A percentile compares a stretch with the other conserved stretches of the same genome.
Conservation (phyloP, 2,888 invertebrate genomes). For the Apomyelois bistriatella region DNA sequence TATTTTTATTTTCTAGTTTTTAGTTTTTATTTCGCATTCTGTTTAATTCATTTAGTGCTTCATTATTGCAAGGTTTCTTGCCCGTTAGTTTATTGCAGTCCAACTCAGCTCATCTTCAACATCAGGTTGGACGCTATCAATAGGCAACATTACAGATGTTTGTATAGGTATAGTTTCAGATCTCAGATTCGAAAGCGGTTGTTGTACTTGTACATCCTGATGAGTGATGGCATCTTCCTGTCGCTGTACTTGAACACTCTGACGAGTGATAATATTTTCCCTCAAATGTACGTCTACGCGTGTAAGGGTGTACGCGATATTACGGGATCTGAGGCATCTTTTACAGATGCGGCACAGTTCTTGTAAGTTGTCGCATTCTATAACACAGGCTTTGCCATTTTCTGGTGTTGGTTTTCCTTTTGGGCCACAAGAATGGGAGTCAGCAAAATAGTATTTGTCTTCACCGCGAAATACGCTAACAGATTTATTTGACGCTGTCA, state of each 20-base stretch:
- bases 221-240: slow-evolving; percentile 15
- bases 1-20: too few species aligned
- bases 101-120: slow-evolving; percentile 16
- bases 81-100: too few species aligned
- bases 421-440: slow-evolving; percentile 21
- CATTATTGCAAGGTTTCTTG: too few species aligned
- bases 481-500: slow-evolving; percentile 19
- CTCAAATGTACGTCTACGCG: slow-evolving; percentile 7
- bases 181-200: slow-evolving; percentile 19
- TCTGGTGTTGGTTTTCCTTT: slow-evolving; percentile 14
- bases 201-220: slow-evolving; percentile 12
- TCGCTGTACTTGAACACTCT: slow-evolving; percentile 10
- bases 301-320: slow-evolving; percentile 17
- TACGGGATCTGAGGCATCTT: slow-evolving; percentile 17
- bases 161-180: slow-evolving; percentile 21
- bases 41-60: too few species aligned
- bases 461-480: slow-evolving; percentile 18
- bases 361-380: slow-evolving; percentile 19
- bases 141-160: slow-evolving; percentile 21
- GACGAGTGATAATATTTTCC: slow-evolving; percentile 15
- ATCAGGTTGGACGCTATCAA: slow-evolving; percentile 20
- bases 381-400: slow-evolving; percentile 20
- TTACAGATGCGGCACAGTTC: slow-evolving; percentile 21
- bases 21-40: too few species aligned
- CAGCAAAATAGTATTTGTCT: slow-evolving; percentile 21